Percentiles rank a stretch among this genome's conserved stretches.
These are phyloP conservation scores for Molossus molossus DNA, from an alignment of 2,797 vertebrate genomes.

Conservation along the genomic window DNA sequence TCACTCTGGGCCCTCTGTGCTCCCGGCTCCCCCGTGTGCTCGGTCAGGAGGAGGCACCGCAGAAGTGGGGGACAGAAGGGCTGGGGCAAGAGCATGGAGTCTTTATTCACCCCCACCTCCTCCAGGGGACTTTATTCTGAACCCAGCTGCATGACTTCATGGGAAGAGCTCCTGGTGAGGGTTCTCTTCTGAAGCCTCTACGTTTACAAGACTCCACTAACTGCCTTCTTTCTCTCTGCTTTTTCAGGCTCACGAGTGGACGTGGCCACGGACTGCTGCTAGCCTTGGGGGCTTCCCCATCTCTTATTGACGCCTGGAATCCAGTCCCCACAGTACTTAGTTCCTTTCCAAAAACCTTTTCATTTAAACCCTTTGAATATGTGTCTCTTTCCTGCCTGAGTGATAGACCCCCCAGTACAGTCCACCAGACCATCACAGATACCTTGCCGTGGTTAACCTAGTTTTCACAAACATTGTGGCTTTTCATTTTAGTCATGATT, in stretches of 20 bases:
- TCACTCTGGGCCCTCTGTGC: background rate
- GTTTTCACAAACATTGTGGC: background rate
- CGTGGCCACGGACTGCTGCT: background rate
- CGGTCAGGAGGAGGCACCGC: background rate
- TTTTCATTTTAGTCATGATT: constrained; percentile 41
- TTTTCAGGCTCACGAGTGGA: background rate
- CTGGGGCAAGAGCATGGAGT: background rate
- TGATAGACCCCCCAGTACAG: background rate
- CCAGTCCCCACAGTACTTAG: background rate
- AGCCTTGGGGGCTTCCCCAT: background rate
- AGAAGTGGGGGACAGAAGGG: background rate
- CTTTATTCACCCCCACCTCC: background rate
- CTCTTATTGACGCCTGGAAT: background rate
- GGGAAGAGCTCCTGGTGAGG: background rate
- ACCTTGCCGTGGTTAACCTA: background rate
- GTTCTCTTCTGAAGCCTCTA: background rate
- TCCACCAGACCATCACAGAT: background rate
- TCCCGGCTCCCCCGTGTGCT: background rate
- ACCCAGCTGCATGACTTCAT: background rate
- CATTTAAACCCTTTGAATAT: background rate
- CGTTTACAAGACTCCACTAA: background rate
- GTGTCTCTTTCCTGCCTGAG: background rate
- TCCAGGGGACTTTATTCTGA: background rate
- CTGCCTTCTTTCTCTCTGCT: background rate
- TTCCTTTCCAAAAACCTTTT: constrained; percentile 13